Conservation (phyloP, 2,113 vertebrate species). For the Ailurus styani region DNA sequence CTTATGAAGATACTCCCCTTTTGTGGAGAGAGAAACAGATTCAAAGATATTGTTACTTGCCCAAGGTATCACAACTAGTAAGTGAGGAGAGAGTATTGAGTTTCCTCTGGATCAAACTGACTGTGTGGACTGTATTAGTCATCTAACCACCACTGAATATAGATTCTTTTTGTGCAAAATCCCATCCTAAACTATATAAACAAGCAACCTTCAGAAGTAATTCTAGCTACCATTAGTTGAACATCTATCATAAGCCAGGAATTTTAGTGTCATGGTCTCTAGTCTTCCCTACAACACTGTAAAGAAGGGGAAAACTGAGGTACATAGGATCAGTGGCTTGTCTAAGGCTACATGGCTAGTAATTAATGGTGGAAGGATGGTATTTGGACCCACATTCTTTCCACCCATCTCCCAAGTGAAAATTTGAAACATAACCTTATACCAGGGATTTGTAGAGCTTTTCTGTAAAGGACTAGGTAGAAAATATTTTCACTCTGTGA, state of each 20-base stretch:
- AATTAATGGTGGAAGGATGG: neutral
- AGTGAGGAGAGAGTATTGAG: neutral
- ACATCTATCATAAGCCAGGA: neutral
- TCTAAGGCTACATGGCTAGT: neutral
- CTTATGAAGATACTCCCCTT: neutral
- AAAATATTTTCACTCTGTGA: conserved; percentile 2
- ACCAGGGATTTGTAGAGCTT: neutral
- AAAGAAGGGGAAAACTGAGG: neutral
- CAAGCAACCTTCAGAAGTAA: neutral
- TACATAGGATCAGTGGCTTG: neutral
- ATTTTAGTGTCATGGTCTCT: neutral
- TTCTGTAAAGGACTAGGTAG: neutral
- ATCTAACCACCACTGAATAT: neutral
- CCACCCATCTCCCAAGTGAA: neutral
- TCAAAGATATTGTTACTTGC: neutral
- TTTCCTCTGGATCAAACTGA: neutral
- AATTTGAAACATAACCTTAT: neutral
- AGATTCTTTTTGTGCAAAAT: neutral
- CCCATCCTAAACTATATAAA: neutral
- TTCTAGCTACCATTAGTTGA: neutral
- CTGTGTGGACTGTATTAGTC: neutral
- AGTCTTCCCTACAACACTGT: neutral
- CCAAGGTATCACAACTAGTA: neutral
- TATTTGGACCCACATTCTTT: neutral
- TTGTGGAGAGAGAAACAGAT: neutral